Percentiles rank a stretch among this genome's conserved stretches.
Evolutionary conservation across 1,140 invertebrate species (phyloP).

Genomic region (Caenorhabditis latens): DNA sequence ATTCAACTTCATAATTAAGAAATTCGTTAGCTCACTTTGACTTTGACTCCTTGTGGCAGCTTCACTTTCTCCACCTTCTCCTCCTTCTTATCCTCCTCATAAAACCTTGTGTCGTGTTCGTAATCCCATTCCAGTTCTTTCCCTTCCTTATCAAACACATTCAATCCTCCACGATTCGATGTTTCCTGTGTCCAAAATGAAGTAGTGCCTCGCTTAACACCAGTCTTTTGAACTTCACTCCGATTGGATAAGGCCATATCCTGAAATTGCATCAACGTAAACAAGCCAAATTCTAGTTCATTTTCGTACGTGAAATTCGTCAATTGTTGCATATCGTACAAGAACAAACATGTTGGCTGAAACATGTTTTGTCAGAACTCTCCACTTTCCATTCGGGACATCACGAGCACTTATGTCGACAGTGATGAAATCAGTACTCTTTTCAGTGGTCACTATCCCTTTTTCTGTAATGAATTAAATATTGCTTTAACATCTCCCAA

Average conservation of each 20-base stretch:
- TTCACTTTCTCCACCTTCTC: slow-evolving; percentile 46
- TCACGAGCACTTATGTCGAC: slow-evolving; percentile 56
- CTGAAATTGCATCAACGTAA: background rate
- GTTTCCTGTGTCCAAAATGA: slow-evolving; percentile 62
- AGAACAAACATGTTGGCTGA: slow-evolving; percentile 69
- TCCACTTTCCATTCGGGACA: slow-evolving; percentile 71
- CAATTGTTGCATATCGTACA: slow-evolving; percentile 67
- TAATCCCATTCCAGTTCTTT: slow-evolving; percentile 76
- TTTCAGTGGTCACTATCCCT: slow-evolving; percentile 13
- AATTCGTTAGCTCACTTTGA: slow-evolving; percentile 24
- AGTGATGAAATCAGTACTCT: slow-evolving; percentile 68
- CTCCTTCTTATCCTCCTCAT: slow-evolving; percentile 49
- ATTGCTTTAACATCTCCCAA: background rate
- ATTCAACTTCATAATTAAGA: too few species aligned
- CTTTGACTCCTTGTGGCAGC: slow-evolving; percentile 21
- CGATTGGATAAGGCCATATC: background rate
- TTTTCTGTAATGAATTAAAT: background rate
- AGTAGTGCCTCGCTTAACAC: background rate
- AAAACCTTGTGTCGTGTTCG: slow-evolving; percentile 75
- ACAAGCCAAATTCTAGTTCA: background rate
- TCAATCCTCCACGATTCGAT: slow-evolving; percentile 68
- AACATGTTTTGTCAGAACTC: slow-evolving; percentile 72
- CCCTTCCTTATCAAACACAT: slow-evolving; percentile 75
- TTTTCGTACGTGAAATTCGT: slow-evolving; percentile 64
- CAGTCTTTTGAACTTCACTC: slow-evolving; percentile 29